Conservation (phyloP, 2,113 vertebrate genomes). For the Epinephelus lanceolatus region DNA sequence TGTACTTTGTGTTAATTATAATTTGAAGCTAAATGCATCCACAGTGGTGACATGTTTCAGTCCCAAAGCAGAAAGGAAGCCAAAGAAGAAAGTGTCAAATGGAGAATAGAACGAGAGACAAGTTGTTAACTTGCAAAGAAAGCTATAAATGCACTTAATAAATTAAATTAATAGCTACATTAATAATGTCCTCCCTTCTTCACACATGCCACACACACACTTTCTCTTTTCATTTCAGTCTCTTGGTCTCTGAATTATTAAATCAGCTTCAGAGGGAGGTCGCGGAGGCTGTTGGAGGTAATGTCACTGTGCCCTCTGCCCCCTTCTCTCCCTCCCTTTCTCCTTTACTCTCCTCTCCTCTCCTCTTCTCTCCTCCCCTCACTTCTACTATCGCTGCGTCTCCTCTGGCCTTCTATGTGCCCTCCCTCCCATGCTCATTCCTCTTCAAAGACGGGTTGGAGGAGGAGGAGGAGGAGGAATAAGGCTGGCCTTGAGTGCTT, state of each 20-base stretch:
- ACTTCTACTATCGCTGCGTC: conserved; percentile 59
- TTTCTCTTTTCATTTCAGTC: neutral
- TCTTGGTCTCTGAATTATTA: neutral
- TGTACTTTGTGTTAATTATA: neutral
- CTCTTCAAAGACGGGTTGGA: conserved; percentile 66
- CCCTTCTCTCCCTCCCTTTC: conserved; percentile 1
- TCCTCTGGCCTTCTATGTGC: conserved; percentile 66
- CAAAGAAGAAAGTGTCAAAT: no score
- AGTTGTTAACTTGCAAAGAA: no score
- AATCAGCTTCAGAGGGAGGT: conserved; percentile 24
- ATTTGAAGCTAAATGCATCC: neutral
- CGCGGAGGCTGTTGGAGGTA: conserved; percentile 41
- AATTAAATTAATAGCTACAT: no score
- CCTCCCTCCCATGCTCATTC: conserved; percentile 63
- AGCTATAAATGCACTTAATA: neutral
- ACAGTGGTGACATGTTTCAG: neutral
- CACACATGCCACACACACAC: neutral
- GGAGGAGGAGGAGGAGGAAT: conserved; percentile 47
- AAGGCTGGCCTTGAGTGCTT: conserved; percentile 56
- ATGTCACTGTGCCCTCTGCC: conserved; percentile 79
- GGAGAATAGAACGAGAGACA: no score
- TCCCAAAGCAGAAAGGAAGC: no score
- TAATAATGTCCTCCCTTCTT: neutral
- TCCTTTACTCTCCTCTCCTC: conserved; percentile 20
- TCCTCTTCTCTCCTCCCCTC: conserved; percentile 34